Base-by-base conservation (phyloP, 2,888 invertebrate genomes). In the Agrotis segetum region DNA sequence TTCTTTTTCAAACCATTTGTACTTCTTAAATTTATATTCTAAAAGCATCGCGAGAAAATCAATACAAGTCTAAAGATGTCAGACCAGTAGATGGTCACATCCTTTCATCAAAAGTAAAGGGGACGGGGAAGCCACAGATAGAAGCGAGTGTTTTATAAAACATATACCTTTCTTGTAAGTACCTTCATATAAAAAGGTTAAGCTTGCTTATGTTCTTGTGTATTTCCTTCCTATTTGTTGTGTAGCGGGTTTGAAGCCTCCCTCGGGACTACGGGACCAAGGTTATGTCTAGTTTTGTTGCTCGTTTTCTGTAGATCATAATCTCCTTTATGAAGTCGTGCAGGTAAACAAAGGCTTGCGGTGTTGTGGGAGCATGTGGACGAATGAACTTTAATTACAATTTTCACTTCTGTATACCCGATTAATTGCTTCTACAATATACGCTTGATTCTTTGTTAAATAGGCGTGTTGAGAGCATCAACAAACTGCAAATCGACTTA, bases 371-470 rank as follows among this genome's bases (percentile, higher is more conserved):
- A 50, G 50, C 58, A 7, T 34, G 21, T 56, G 56, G 11, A 16
- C 67, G 56, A 17, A 44, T 56, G 21, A 34, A 21, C n/a, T n/a
- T 50, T 75, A 65, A 65, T 65, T 50, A 56, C 16, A 74, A 34
- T 16, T 13, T 56, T 44, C 19, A 13, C 14, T 16, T 52, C 21
- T 50, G 13, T 17, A 5, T 14, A 21, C 21, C 13, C 21, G 19
- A 14, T 2, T n/a, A 55, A n/a, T 14, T n/a, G 24, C 17, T 46
- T 44, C 55, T 40, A 40, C 40, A 34, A 44, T 14, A n/a, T 46
- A 44, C n/a, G n/a, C 13, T 59, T 46, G 1, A 29, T 16, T 50
- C 1, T 24, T 24, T 24, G 24, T 24, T 2, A 24, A 24, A 24
- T 24, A 24, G 24, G 24, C 2, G 24, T 24, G 24, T 24, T 24